These are phyloP conservation scores for Lepidochitona cinerea DNA, from an alignment of 2,888 invertebrate genomes.

Conservation along the genomic window DNA sequence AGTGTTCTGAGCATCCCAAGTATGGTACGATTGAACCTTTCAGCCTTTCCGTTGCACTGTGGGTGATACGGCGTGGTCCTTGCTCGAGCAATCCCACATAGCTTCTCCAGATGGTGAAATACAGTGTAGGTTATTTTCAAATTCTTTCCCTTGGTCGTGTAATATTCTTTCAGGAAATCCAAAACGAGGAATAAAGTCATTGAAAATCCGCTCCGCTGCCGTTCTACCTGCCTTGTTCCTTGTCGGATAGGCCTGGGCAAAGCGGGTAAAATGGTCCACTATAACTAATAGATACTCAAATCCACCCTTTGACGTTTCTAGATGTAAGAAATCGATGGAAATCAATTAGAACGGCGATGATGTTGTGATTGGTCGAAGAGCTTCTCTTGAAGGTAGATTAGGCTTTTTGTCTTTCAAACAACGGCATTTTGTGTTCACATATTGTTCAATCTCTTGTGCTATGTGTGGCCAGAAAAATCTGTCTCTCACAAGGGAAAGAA, in stretches of 20 bases:
- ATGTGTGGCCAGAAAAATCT: slow-evolving; percentile 10
- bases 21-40: slow-evolving; percentile 2
- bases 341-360: slow-evolving; percentile 15
- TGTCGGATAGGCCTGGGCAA: slow-evolving; percentile 14
- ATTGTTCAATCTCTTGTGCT: neutral
- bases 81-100: neutral
- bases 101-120: neutral
- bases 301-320: slow-evolving; percentile 13
- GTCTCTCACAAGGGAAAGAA: neutral
- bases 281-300: slow-evolving; percentile 16
- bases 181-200: slow-evolving; percentile 5
- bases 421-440: neutral
- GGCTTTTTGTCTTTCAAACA: slow-evolving; percentile 6
- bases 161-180: slow-evolving; percentile 5
- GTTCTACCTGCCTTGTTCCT: neutral
- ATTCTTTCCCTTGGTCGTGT: slow-evolving; percentile 1
- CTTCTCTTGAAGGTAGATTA: neutral
- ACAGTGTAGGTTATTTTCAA: neutral
- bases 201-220: neutral
- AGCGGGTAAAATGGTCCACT: slow-evolving; percentile 17
- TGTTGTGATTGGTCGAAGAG: slow-evolving; percentile 4
- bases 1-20: slow-evolving; percentile 1
- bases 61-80: slow-evolving; percentile 1
- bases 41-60: slow-evolving; percentile 1
- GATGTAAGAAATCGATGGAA: slow-evolving; percentile 12